These are phyloP conservation scores for Procambarus virginalis DNA, from an alignment of 1,140 invertebrate species.

Conservation along the genomic window DNA sequence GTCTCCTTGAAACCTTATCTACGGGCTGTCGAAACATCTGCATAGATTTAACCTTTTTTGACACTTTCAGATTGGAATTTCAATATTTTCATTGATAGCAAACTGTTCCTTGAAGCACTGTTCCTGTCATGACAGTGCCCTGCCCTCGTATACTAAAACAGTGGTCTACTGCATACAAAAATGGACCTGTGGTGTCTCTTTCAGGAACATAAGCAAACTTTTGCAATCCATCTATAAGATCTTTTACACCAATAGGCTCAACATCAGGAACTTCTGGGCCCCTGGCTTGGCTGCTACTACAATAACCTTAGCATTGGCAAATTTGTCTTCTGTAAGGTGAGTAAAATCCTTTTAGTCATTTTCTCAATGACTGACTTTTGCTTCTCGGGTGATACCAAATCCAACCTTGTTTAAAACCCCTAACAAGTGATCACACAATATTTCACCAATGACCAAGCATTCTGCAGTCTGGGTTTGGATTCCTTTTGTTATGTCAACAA, in stretches of 20 bases:
- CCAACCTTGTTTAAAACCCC: conserved; percentile 87
- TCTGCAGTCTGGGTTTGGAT: conserved; percentile 88
- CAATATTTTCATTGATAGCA: conserved; percentile 79
- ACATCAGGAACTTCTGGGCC: conserved; percentile 73
- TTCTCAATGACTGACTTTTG: conserved; percentile 78
- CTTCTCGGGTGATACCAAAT: conserved; percentile 78
- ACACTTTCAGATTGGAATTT: conserved; percentile 80
- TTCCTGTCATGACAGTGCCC: conserved; percentile 85
- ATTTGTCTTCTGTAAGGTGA: conserved; percentile 80
- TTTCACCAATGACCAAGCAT: conserved; percentile 85
- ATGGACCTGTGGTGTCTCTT: conserved; percentile 76
- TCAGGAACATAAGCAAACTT: conserved; percentile 76
- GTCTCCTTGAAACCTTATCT: conserved; percentile 80
- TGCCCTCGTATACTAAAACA: conserved; percentile 86
- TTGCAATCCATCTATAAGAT: conserved; percentile 77
- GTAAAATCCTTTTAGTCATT: conserved; percentile 72
- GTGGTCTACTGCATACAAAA: conserved; percentile 86
- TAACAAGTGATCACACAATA: conserved; percentile 81
- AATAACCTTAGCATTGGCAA: conserved; percentile 77
- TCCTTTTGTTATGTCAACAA: conserved; percentile 85
- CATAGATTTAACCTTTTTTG: conserved; percentile 84
- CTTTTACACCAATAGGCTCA: conserved; percentile 75
- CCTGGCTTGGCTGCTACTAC: conserved; percentile 79
- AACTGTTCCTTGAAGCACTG: conserved; percentile 82
- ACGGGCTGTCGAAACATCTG: conserved; percentile 83